phyloP scores from a whole-genome alignment of 2,888 invertebrate species.

The Dasysyrphus albostriatus region DNA sequence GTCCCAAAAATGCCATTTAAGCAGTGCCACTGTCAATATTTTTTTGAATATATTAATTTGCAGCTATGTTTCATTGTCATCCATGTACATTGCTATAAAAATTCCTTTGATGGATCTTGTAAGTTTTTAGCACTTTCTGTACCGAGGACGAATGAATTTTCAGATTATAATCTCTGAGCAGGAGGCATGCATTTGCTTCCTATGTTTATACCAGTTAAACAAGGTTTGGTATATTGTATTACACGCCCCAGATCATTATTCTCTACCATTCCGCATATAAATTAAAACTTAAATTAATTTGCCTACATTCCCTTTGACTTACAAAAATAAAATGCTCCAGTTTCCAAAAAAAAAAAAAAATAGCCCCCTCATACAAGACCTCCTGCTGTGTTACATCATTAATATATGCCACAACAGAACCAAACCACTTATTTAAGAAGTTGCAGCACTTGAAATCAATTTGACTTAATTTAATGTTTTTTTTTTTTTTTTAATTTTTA shows the following conservation, averaged over 20 bases:
- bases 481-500: neutral
- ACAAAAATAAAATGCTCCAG: constrained; percentile 13
- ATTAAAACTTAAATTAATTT: constrained; percentile 5
- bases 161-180: neutral
- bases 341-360: neutral
- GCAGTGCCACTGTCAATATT: too few relatives aligned
- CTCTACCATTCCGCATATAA: neutral
- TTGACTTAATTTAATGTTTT: constrained; percentile 31
- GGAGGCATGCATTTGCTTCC: neutral
- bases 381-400: constrained; percentile 54
- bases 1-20: too few relatives aligned
- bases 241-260: neutral
- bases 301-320: constrained; percentile 4
- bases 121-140: too few relatives aligned
- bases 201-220: neutral
- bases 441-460: constrained; percentile 48
- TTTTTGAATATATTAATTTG: too few relatives aligned
- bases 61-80: too few relatives aligned
- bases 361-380: constrained; percentile 10
- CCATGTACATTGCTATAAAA: too few relatives aligned
- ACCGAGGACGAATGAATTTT: neutral
- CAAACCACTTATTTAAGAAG: constrained; percentile 47
- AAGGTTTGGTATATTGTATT: neutral
- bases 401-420: constrained; percentile 43
- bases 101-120: too few relatives aligned